Evolutionary conservation across 2,797 vertebrate species (phyloP).

Genomic region (Danio albolineatus): DNA sequence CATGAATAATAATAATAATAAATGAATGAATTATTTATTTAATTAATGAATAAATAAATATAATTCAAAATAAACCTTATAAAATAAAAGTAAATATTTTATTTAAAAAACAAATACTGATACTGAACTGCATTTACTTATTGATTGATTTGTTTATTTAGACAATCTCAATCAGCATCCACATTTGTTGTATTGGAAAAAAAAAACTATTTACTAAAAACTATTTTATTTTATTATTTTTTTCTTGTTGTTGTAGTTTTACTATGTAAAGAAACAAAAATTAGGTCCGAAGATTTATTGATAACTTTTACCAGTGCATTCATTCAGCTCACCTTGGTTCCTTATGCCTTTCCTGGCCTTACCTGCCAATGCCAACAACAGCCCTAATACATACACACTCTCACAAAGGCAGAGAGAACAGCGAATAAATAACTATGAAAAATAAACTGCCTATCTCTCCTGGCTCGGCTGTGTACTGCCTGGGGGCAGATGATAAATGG

Average conservation of each 20-base stretch:
- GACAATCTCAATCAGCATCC: no score
- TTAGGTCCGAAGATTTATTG: neutral
- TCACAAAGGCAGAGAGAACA: constrained; percentile 36
- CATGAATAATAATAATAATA: no score
- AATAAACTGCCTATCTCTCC: constrained; percentile 59
- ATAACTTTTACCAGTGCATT: neutral
- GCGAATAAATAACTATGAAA: constrained; percentile 55
- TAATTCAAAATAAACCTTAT: no score
- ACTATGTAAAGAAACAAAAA: neutral
- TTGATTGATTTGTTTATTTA: no score
- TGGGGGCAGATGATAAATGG: constrained; percentile 71
- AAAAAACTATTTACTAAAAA: no score
- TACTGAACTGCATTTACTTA: no score
- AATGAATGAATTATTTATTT: no score
- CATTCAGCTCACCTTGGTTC: neutral
- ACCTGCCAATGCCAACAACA: constrained; percentile 7
- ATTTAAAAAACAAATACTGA: no score
- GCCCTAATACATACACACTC: constrained; percentile 27
- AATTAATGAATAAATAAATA: no score
- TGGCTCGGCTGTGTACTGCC: constrained; percentile 50
- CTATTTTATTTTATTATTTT: no score
- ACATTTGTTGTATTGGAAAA: neutral
- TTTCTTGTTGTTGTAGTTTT: neutral
- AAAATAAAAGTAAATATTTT: no score
- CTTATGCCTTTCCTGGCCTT: neutral